These are phyloP conservation scores for Andrena flavipes DNA, from an alignment of 2,888 invertebrate genomes.

Conservation along the genomic window DNA sequence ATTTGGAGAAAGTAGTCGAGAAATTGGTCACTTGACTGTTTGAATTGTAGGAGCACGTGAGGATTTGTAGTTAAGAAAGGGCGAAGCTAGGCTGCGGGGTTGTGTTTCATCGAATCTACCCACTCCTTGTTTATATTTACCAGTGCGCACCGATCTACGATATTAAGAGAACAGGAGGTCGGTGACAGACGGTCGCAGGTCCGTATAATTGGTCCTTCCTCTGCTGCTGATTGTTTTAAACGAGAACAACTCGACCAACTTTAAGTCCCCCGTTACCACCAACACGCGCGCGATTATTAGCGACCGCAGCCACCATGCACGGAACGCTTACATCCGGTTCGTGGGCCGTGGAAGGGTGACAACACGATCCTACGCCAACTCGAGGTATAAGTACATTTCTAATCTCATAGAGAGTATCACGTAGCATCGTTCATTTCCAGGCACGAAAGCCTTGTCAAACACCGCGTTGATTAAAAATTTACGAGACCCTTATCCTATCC, in stretches of 20 bases:
- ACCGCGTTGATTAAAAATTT: background rate
- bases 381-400: slow-evolving; percentile 60
- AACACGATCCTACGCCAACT: slow-evolving; percentile 58
- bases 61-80: background rate
- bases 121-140: slow-evolving; percentile 56
- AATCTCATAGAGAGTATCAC: slow-evolving; percentile 61
- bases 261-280: slow-evolving; percentile 76
- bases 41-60: no score
- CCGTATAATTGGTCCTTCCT: slow-evolving; percentile 83
- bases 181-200: slow-evolving; percentile 76
- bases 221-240: slow-evolving; percentile 83
- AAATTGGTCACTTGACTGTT: no score
- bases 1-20: no score
- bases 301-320: slow-evolving; percentile 73
- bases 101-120: background rate
- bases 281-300: slow-evolving; percentile 80
- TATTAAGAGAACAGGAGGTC: slow-evolving; percentile 68
- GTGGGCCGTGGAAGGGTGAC: slow-evolving; percentile 70
- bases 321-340: slow-evolving; percentile 80
- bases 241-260: slow-evolving; percentile 81
- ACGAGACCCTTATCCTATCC: no score
- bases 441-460: slow-evolving; percentile 1
- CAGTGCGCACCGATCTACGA: slow-evolving; percentile 54
- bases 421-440: slow-evolving; percentile 38
- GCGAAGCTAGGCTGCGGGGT: background rate